Evolutionary conservation across 64 coral and sea anemone species (phyloP), one percentile per base, ranked within the genome.

Genomic region (Pocillopora verrucosa): DNA sequence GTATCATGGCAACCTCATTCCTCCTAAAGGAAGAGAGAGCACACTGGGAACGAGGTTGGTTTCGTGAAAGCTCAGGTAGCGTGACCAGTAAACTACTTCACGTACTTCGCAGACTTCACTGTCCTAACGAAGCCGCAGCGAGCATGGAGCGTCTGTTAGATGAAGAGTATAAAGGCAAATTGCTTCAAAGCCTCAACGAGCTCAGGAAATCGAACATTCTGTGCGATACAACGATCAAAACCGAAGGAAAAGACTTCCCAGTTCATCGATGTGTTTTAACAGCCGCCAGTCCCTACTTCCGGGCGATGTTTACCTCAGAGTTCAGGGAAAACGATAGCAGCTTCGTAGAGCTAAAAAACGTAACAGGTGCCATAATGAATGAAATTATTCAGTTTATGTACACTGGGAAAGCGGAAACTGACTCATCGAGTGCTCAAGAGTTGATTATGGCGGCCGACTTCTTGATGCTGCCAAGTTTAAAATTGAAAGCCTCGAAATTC

Each of bases 341-440:
- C 34, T 36, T 76, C 24, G 76, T 93, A 11, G 76, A 82, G 11
- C 79, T 93, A 57, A 80, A 93, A 65, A 69, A 80, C 11, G 13
- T 93, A 34, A 75, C 69, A 17, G 35, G 64, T 58, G 34, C 5
- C 6, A 58, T 72, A 16, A 64, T 88, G 17, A n/a, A 24, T 14
- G 65, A 84, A 60, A 78, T 89, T 5, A 51, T 93, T 58, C 34
- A 88, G 16, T 93, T 83, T 74, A 93, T 93, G 58, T 91, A 91
- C 61, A 91, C 90, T 67, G 90, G 90, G 16, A 37, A 36, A 10
- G 90, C 84, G 1, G 16, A 76, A 24, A 75, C 84, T 59, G 70
- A 78, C 10, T 70, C 64, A 64, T 61, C 60, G 20, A 76, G 36
- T 11, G 90, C 82, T 58, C 59, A 60, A 51, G 80, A 81, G 69